Evolutionary conservation across 1,140 invertebrate species (phyloP).

Genomic region (Ceratitis capitata): DNA sequence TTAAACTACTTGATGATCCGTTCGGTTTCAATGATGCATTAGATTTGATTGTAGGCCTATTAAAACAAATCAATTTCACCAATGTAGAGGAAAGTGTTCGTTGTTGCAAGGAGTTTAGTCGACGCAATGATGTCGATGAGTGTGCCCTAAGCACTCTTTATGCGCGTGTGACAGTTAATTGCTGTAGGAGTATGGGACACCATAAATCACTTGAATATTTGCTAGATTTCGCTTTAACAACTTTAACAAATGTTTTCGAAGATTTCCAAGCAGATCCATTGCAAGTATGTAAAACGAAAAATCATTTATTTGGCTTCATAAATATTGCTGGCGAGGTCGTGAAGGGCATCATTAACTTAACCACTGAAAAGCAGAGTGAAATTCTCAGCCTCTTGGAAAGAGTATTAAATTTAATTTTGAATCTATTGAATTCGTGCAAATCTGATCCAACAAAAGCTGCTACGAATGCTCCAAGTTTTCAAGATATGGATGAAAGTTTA

Average conservation of each 20-base stretch:
- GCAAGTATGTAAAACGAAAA: slow-evolving; percentile 37
- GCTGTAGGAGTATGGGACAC: slow-evolving; percentile 30
- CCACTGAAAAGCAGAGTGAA: slow-evolving; percentile 19
- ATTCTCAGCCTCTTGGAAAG: slow-evolving; percentile 47
- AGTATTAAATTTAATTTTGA: slow-evolving; percentile 48
- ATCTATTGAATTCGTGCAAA: slow-evolving; percentile 55
- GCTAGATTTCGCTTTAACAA: neutral
- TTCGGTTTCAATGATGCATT: slow-evolving; percentile 60
- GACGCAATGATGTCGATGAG: slow-evolving; percentile 52
- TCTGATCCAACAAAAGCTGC: neutral
- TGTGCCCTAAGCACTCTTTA: slow-evolving; percentile 50
- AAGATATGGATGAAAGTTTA: slow-evolving; percentile 70
- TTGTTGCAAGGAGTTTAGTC: slow-evolving; percentile 45
- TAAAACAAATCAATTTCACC: slow-evolving; percentile 48
- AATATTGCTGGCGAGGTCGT: slow-evolving; percentile 50
- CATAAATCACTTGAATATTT: neutral
- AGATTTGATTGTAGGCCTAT: slow-evolving; percentile 53
- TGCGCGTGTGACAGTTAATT: slow-evolving; percentile 48
- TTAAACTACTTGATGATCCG: slow-evolving; percentile 51
- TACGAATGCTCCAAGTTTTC: slow-evolving; percentile 65
- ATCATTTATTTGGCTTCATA: slow-evolving; percentile 56
- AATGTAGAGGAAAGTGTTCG: slow-evolving; percentile 42
- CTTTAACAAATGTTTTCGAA: neutral
- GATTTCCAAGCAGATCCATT: slow-evolving; percentile 43
- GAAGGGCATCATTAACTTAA: neutral